Evolutionary conservation across 2,113 vertebrate genomes (phyloP), one percentile per base, ranked within the genome.

Genomic region (Poecilia latipinna): DNA sequence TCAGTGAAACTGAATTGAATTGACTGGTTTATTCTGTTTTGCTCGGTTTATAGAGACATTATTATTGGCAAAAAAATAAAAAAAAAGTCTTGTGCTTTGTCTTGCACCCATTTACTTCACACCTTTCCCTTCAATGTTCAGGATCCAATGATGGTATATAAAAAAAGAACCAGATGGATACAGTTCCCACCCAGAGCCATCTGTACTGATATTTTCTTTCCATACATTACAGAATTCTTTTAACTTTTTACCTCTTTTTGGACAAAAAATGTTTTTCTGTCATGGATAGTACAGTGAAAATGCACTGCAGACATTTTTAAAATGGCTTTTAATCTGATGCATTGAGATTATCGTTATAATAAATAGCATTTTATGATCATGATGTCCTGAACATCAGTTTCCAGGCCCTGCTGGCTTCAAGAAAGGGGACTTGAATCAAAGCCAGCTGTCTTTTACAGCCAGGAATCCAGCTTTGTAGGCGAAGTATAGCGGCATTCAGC

Each of bases 391-490:
- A 68, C 76, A 84, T 82, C 79, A 77, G 85, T 64, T 71, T 62
- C 39, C 15, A 61, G 24, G 74, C 71, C 82, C 82, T 73, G 22
- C 15, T 44, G 76, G 67, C n/a, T 61, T 24, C 79, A 70, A 70
- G 33, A 32, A 78, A 67, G 61, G 54, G 1, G 81, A 80, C 57
- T 80, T 84, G 77, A 84, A 89, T 76, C 72, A 28, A 80, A 83
- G 73, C 82, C 79, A 80, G 70, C 32, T 84, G 74, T 72, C 61
- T 19, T 86, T 65, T 12, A 65, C 35, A 68, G 63, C 42, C 71
- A 74, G 15, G 10, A 74, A 78, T 35, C 26, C 70, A 29, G 72
- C 19, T 69, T 35, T 63, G 48, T 75, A 63, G 33, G 29, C 15
- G 61, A 22, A n/a, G 1, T 32, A 5, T 32, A 31, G 4, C 61